Base-by-base conservation (phyloP, 2,888 invertebrate genomes). In the Eupeodes latifasciatus region DNA sequence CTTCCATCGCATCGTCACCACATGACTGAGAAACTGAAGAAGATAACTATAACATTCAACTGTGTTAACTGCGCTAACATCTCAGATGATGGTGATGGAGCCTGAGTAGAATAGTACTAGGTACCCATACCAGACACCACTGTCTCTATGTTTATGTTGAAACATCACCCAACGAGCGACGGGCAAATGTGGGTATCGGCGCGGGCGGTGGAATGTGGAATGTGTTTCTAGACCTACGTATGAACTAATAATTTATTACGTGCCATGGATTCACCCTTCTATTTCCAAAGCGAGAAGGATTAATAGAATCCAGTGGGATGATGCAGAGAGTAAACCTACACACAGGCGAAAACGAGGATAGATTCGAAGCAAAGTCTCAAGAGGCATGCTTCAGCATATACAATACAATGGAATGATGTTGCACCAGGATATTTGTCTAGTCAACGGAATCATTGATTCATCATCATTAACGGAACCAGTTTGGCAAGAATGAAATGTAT, bases 381-480 rank as follows among this genome's bases (percentile, higher is more conserved):
- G 69, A 76, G 49, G 59, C 72, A 49, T 47, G 27, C 27, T 2
- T 27, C 57, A 57, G 27, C 57, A 57, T 12, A 12, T 19, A 19
- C 14, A 4, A 11, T 19, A n/a, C 40, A 40, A 40, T 57, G 82
- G 57, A 55, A 71, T 19, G 40, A 44, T 74, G 71, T 67, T 66
- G 84, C 81, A 88, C 40, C 27, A 81, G 88, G 85, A 88, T 88
- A 88, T 88, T 88, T 88, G 85, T 88, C 88, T 88, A 88, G 88
- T 88, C 88, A 85, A 88, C 88, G 75, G 81, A 88, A 75, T 88
- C 88, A 88, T 88, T 88, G 88, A 88, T 85, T 88, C 88, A 88
- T 88, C 88, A 88, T 88, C 88, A 88, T 88, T 85, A 88, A 81
- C 75, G 19, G 77, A 85, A 88, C 88, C 85, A 77, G 88, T 88